Base-by-base conservation (phyloP, 2,113 vertebrate species). In the Perca schrenkii region DNA sequence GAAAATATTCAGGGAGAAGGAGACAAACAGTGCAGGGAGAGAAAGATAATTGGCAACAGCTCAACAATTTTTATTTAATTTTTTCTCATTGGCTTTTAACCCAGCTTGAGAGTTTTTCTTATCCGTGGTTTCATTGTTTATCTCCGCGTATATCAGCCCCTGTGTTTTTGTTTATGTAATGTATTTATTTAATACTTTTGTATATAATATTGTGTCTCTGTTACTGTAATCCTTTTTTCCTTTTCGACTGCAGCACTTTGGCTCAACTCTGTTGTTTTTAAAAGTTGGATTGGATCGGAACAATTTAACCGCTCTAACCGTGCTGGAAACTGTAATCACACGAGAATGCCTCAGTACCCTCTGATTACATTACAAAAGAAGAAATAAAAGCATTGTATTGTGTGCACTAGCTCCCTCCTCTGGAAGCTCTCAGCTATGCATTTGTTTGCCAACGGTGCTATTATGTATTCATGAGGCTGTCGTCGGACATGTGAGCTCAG, bases 401-500 rank as follows among this genome's bases (percentile, higher is more conserved):
- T 89, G 95, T 93, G 90, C 95, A 93, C 94, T 95, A 94, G 97
- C 97, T 96, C 97, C 97, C 97, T 96, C 97, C 93, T 93, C 97
- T 97, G 97, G 97, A 95, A 92, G 93, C 95, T 96, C 70, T 78
- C 90, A 84, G 92, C 91, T 89, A 85, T 95, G 93, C 94, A 93
- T 88, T 90, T 86, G 77, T 91, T 93, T 89, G 84, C 86, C 63
- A 22, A 49, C 3, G 25, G 57, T 66, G 40, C 78, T 36, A 60
- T 88, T 90, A 85, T 90, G 87, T 61, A 92, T 94, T 90, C 88
- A 91, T 85, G 84, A 88, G 71, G 73, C 77, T 69, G 79, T 74
- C 65, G 78, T 56, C 56, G 47, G 34, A 73, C 85, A 61, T 79
- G 66, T 67, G 89, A 81, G 85, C 82, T 79, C 19, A 12, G 53